Evolutionary conservation across 1,140 invertebrate species (phyloP), one percentile per base, ranked within the genome.

Genomic region (Meloidogyne hapla): DNA sequence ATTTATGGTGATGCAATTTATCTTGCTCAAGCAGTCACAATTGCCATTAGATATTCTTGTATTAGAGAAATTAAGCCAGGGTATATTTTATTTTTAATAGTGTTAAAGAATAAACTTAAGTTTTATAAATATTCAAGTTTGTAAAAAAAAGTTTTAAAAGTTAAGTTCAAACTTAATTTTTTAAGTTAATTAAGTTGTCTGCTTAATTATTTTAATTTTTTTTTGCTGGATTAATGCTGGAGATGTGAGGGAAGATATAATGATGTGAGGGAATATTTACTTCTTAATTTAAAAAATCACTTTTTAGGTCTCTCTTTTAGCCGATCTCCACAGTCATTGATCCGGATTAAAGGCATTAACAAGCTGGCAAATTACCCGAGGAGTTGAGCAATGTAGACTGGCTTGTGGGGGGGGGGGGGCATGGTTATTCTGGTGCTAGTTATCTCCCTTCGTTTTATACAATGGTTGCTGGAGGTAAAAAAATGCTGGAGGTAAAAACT

Each of bases 351-450:
- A 97, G 89, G 93, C 94, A 10, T 91, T 94, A 5, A 91, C 91
- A 73, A 92, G 21, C 84, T 87, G 62, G 92, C 91, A n/a, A 91
- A 68, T 74, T 0, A 67, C 83, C 6, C 76, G 48, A 65, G 84
- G 85, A 12, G 80, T 87, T 40, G 84, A 85, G 42, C 84, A 85
- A 26, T 92, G 93, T 79, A 91, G 94, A 15, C 88, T 94, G 61
- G 89, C 94, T 1, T 96, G 94, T 88, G 95, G 95, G 40, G 95
- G 95, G 94, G 88, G 95, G 95, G 40, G 95, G 95, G 5, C 94
- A 96, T 87, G 95, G 95, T 13, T 97, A 93, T 93, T 81, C 73
- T n/a, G 26, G 69, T 45, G 80, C 77, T 26, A 81, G 80, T 72
- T 81, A 81, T 9, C 67, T 66, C 42, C 81, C 38, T 61, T 26